Evolutionary conservation across 2,113 vertebrate genomes (phyloP), one percentile per base, ranked within the genome.

Genomic region (Damaliscus lunatus): DNA sequence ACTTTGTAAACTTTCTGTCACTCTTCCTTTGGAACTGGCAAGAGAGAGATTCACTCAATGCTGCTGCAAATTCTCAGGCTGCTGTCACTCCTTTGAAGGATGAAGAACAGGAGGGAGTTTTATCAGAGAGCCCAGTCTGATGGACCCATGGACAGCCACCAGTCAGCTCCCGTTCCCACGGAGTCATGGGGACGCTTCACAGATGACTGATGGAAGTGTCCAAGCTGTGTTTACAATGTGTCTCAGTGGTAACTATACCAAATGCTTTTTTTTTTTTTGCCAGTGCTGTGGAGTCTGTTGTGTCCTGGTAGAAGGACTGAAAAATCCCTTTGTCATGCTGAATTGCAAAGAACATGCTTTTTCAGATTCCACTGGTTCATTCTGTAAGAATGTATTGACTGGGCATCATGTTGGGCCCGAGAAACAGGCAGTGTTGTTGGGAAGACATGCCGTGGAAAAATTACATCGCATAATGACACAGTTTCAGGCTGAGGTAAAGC

Each of bases 11-110:
- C 19, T 87, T 81, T 95, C 94, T 92, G 86, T 67, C 67, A 33
- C 23, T 17, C 13, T 85, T 96, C 33, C 71, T 97, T 89, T 94
- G 86, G 95, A 96, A 94, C 29, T 89, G 93, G 88, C 67, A 95
- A 48, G 78, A 88, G 81, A 90, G 6, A 87, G 48, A 29, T 46
- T 77, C 23, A 27, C 36, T 97, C n/a, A 57, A 1, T 23, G 33
- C 46, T 93, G 50, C 25, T 59, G 15, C 19, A 29, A 82, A 91
- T 83, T 6, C 57, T 46, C 33, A 29, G 33, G 50, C 27, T 17
- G 78, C 53, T 80, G 29, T 88, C 36, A 43, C 82, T 25, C 53
- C 60, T 93, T 80, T 81, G 83, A 80, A 93, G 52, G 46, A 83
- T 8, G 1, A 12, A 94, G 59, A 67, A 31, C 4, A 11, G 60